phyloP scores from a whole-genome alignment of 1,140 invertebrate genomes.

The Bursaphelenchus mucronatus region DNA sequence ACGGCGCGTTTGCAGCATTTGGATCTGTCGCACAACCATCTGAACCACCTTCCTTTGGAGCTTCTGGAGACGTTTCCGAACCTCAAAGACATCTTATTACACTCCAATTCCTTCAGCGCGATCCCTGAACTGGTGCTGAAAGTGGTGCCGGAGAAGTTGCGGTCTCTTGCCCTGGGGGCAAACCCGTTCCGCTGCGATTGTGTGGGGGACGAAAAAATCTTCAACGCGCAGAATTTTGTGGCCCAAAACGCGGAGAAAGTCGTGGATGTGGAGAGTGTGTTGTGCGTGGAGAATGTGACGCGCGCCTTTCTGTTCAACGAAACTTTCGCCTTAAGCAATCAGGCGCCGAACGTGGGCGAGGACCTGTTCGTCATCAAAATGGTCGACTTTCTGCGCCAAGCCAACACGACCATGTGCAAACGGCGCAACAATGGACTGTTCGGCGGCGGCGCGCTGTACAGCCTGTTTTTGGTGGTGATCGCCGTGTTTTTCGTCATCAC shows the following conservation, averaged over 20 bases:
- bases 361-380: constrained; percentile 54
- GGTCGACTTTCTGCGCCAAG: constrained; percentile 40
- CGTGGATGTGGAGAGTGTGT: constrained; percentile 32
- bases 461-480: constrained; percentile 27
- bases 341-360: constrained; percentile 46
- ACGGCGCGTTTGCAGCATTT: constrained; percentile 20
- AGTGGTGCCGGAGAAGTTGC: constrained; percentile 19
- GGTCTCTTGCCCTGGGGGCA: constrained; percentile 23
- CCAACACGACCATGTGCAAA: constrained; percentile 23
- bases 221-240: constrained; percentile 39
- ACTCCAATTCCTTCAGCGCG: constrained; percentile 33
- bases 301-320: constrained; percentile 47
- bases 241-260: constrained; percentile 30
- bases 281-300: constrained; percentile 58
- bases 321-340: constrained; percentile 44
- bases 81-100: constrained; percentile 36
- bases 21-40: constrained; percentile 27
- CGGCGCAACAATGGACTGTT: constrained; percentile 30
- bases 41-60: constrained; percentile 21
- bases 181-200: constrained; percentile 59
- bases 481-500: constrained; percentile 17
- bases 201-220: constrained; percentile 13
- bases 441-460: constrained; percentile 29
- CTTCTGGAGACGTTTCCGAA: constrained; percentile 39
- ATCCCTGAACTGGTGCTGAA: constrained; percentile 24